Evolutionary conservation across 2,888 invertebrate species (phyloP), one percentile per base, ranked within the genome.

Genomic region (Calameuta filiformis): DNA sequence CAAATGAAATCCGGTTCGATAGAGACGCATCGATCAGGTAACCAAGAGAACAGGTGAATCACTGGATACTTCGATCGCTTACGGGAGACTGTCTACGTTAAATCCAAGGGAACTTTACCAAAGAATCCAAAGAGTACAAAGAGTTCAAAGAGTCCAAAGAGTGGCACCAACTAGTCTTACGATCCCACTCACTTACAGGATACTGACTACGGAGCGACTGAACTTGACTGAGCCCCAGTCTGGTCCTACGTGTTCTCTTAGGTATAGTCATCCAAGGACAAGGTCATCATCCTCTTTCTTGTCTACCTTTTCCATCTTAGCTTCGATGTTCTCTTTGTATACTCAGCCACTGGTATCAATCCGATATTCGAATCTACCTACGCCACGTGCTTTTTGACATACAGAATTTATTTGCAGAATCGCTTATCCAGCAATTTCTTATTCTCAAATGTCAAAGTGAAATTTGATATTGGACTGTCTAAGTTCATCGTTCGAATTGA

Each of bases 181-280:
- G 23, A 23, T 23, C 9, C 40, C 40, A 9, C 40, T 56, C 15
- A 56, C 37, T 56, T 56, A 23, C 40, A 23, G 6, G 40, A 23
- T 23, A 56, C 40, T 23, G 23, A 23, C 40, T 40, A 23, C 23
- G 6, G 40, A 23, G 6, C 68, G 83, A 81, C 83, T 83, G 82
- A 85, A 84, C 82, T 82, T 85, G 82, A 81, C 81, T 85, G 79
- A 81, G 79, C 80, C 1, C 71, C 40, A 69, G 73, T 77, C 73
- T 73, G 71, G 6, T 75, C 71, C 77, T 77, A 80, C 75, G 73
- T 35, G 37, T 37, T 56, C 40, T 56, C 40, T 15, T 23, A 23
- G 37, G 34, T 73, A 79, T 56, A 56, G 75, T 75, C 73, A 69
- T 35, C 77, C 73, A 12, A 12, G 56, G 73, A 73, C 81, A 82